A percentile compares a stretch with the other conserved stretches of the same genome.
Evolutionary conservation across 2,888 invertebrate species (phyloP).

Genomic region (Onthophagus sagittarius): DNA sequence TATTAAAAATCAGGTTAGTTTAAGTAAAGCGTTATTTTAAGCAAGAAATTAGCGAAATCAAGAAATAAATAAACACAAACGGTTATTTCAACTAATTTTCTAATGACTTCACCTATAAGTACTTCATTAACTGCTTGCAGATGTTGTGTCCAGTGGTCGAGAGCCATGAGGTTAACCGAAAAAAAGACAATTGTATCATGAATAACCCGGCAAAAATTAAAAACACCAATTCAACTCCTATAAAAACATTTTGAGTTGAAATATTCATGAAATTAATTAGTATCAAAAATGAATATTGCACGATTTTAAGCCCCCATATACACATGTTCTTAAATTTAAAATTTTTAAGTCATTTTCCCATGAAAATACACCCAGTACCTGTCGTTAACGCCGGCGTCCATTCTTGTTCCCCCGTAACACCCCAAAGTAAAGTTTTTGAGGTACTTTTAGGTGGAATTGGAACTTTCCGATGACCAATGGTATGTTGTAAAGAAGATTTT

Average conservation of each 20-base stretch:
- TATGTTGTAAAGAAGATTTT: conserved; percentile 43
- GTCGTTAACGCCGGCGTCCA: conserved; percentile 96
- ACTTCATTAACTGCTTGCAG: conserved; percentile 48
- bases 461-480: conserved; percentile 26
- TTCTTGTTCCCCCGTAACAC: conserved; percentile 94
- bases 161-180: conserved; percentile 36
- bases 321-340: not conserved
- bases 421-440: conserved; percentile 71
- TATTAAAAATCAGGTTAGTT: conserved; percentile 5
- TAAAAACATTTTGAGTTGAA: not conserved
- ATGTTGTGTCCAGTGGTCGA: conserved; percentile 27
- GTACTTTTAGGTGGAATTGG: conserved; percentile 38
- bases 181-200: conserved; percentile 30
- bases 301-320: not conserved
- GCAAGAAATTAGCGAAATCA: not conserved
- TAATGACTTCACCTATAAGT: conserved; percentile 44
- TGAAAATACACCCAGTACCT: conserved; percentile 54
- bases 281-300: not conserved
- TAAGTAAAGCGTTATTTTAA: not conserved
- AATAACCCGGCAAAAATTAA: not conserved
- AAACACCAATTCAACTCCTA: not conserved
- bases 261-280: conserved; percentile 4
- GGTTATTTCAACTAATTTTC: conserved; percentile 7
- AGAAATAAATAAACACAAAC: not conserved
- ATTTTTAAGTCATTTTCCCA: not conserved